Evolutionary conservation across 2,113 vertebrate genomes (phyloP), one percentile per base, ranked within the genome.

Genomic region (Cygnus buccinator): DNA sequence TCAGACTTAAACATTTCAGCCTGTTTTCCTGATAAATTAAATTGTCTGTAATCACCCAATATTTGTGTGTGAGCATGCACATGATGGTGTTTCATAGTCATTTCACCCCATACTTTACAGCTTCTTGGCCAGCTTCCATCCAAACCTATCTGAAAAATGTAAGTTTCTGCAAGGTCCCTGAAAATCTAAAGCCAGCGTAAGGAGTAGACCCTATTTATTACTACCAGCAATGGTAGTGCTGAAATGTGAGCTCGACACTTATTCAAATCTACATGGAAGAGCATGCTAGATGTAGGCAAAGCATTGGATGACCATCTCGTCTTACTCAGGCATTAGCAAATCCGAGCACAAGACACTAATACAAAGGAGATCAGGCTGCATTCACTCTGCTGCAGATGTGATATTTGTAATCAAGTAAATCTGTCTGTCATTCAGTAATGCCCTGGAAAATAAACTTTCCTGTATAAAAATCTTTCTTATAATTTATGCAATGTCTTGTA

Each of bases 1-100:
- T 96, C 5, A 67, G 70, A 44, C 73, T 93, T 94, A 71, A 77
- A 90, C 39, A 71, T 84, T 97, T 92, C 48, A 63, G 71, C 55
- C 28, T 70, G 4, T 84, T 74, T 44, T 52, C 23, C 26, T 41
- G 10, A 39, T 7, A 15, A 89, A 66, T 43, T 35, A 13, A 78
- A 3, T 8, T 31, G 7, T 10, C 59, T 68, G 19, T 37, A 52
- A 35, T n/a, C 0, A 0, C 31, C 29, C 13, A 14, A 0, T 50
- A 6, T 75, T 43, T 58, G 19, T 13, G 26, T 17, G 18, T n/a
- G 39, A 37, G 10, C 15, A 1, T 9, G 12, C 29, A 2, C 12
- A 3, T 29, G 22, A 13, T 10, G 8, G 4, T 46, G 25, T 58
- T 62, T 28, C 17, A 1, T 26, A 41, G 9, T 37, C 3, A 8